Evolutionary conservation across 2,888 invertebrate species (phyloP), one percentile per base, ranked within the genome.

Genomic region (Acronicta alni): DNA sequence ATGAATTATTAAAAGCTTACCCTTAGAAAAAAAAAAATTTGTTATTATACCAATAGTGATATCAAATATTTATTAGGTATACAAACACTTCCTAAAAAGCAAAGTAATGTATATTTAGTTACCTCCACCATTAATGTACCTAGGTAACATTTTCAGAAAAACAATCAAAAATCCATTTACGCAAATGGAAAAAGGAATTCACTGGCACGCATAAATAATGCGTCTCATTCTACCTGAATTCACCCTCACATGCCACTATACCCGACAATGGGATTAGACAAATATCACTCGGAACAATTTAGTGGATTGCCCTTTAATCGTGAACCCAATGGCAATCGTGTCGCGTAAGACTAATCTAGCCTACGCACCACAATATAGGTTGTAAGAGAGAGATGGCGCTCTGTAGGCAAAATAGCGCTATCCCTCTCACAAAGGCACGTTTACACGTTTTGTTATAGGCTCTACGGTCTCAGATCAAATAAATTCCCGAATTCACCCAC

Each of bases 271-370:
- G 30, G 20, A 38, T 47, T 15, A 44, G 15, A 37, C 42, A 57
- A 57, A 35, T 52, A 41, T 44, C 23, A 35, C 49, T 62, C 23
- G 10, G 39, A 51, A 53, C 57, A 67, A 67, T 57, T 69, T 30
- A 46, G 44, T 35, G 8, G 39, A 68, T 68, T 41, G 35, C 32
- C 44, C 47, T 57, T 44, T 62, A 48, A 61, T 53, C 46, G 57
- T 42, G 39, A 30, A 10, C 12, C 10, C 38, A 52, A 39, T 37
- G 38, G 52, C 42, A 53, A 68, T 57, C 47, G 49, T 7, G 37
- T 47, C 18, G 51, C 37, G 38, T 41, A 44, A 56, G 6, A 38
- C 14, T n/a, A 47, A 44, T 52, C 41, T n/a, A n/a, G n/a, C n/a
- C n/a, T n/a, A n/a, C n/a, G n/a, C n/a, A n/a, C n/a, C n/a, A n/a